phyloP scores from a whole-genome alignment of 2,888 invertebrate genomes.

The Mechanitis mazaeus region DNA sequence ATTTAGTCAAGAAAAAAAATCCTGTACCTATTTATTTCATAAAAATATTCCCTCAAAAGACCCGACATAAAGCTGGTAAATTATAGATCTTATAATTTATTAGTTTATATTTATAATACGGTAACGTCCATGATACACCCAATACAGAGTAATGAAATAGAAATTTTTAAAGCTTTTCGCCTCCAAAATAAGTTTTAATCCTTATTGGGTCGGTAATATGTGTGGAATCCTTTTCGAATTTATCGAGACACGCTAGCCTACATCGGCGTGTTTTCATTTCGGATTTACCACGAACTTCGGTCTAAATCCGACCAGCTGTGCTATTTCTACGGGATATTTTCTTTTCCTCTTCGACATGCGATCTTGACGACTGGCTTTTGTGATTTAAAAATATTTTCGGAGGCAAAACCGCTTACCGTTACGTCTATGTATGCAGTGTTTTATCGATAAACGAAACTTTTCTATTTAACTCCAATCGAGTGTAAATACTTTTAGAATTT shows the following conservation, averaged over 20 bases:
- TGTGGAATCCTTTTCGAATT: slow-evolving; percentile 66
- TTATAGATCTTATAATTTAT: no score
- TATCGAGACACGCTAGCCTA: slow-evolving; percentile 64
- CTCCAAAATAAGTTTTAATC: slow-evolving; percentile 67
- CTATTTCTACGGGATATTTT: slow-evolving; percentile 66
- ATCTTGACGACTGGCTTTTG: slow-evolving; percentile 73
- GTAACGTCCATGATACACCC: slow-evolving; percentile 28
- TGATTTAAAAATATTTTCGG: slow-evolving; percentile 73
- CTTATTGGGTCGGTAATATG: slow-evolving; percentile 68
- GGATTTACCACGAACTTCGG: slow-evolving; percentile 69
- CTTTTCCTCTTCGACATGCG: slow-evolving; percentile 67
- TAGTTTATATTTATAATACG: no score
- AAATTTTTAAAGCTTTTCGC: slow-evolving; percentile 56
- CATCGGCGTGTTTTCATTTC: slow-evolving; percentile 72
- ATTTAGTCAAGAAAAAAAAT: no score
- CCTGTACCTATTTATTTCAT: no score
- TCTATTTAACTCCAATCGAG: slow-evolving; percentile 28
- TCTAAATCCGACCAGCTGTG: slow-evolving; percentile 69
- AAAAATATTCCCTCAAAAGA: no score
- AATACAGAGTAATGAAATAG: slow-evolving; percentile 58
- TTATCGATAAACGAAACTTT: slow-evolving; percentile 47
- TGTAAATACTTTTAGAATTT: slow-evolving; percentile 18
- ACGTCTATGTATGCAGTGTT: slow-evolving; percentile 41
- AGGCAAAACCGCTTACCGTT: slow-evolving; percentile 64
- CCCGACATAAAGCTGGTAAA: no score